phyloP scores from a whole-genome alignment of 1,140 invertebrate species.

The Amyelois transitella region DNA sequence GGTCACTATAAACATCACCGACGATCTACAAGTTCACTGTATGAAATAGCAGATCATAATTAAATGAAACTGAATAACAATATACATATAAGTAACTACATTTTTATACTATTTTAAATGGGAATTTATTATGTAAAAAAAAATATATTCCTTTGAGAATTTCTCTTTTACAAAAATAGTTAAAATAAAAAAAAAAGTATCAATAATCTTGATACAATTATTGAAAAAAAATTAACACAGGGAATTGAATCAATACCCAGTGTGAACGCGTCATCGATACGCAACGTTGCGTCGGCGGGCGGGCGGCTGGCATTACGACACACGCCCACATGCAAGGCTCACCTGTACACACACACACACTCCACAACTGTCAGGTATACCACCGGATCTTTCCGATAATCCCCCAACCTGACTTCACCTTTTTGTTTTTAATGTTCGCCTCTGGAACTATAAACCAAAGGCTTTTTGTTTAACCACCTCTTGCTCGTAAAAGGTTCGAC shows the following conservation, averaged over 20 bases:
- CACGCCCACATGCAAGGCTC: constrained; percentile 42
- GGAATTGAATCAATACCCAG: neutral
- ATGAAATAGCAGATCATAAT: too few relatives aligned
- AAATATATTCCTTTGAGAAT: too few relatives aligned
- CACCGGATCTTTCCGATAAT: constrained; percentile 32
- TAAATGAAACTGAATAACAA: too few relatives aligned
- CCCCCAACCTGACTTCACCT: constrained; percentile 25
- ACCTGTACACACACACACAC: constrained; percentile 27
- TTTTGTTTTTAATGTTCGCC: constrained; percentile 15
- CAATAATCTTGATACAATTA: too few relatives aligned
- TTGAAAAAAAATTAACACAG: constrained; percentile 9
- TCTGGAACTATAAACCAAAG: neutral
- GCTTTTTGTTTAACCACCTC: neutral
- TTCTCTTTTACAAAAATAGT: too few relatives aligned
- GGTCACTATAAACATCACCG: too few relatives aligned
- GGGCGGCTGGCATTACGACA: constrained; percentile 51
- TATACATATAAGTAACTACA: too few relatives aligned
- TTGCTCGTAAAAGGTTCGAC: constrained; percentile 2
- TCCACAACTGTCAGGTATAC: constrained; percentile 39
- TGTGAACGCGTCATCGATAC: constrained; percentile 38
- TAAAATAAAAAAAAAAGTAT: too few relatives aligned
- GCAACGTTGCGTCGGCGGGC: constrained; percentile 44
- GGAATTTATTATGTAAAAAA: too few relatives aligned
- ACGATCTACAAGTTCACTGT: too few relatives aligned
- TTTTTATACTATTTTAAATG: too few relatives aligned